Base-by-base conservation (phyloP, 2,797 vertebrate genomes). In the Coranthus polyacanthus region DNA sequence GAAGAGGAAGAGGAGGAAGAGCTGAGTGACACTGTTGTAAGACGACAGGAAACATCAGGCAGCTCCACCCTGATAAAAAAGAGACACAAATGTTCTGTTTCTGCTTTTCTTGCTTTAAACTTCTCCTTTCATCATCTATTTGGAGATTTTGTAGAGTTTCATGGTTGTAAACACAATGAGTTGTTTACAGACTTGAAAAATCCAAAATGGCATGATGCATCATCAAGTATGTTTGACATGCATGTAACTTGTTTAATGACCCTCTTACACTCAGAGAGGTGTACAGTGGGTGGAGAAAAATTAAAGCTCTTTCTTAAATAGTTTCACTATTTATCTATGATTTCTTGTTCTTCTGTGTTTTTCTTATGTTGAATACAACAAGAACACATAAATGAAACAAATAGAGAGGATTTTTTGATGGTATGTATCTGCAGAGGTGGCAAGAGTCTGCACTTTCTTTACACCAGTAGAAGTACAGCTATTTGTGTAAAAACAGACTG, bases 1-100 rank as follows among this genome's bases (percentile, higher is more conserved):
- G 67, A 68, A 58, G 76, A 75, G 45, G 66, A 73, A 65, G 72
- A 71, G 45, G 63, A 70, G 45, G 70, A 56, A 29, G 74, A 68
- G 50, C 20, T 22, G 58, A 57, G 55, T 38, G 56, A 74, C 13
- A 12, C 16, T 70, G 77, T 74, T 71, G 78, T 67, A 66, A 84
- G 79, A 78, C 2, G 51, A 38, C 77, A 88, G 87, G 86, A 89
- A 87, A 45, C 68, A 38, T 55, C 54, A 44, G 54, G 70, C 74
- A 0, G 41, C 83, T 75, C 84, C 85, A 64, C 87, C 88, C 85
- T 74, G 73, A 77, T 67, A 37, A 13, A 55, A 24, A 20, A 32
- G 11, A 61, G 26, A 36, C 36, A 21, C n/a, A 47, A 21, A 71
- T 22, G 34, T 9, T 12, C 10, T 17, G 13, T 78, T 72, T 70